phyloP scores from a whole-genome alignment of 2,113 vertebrate genomes.

The Equus przewalskii region DNA sequence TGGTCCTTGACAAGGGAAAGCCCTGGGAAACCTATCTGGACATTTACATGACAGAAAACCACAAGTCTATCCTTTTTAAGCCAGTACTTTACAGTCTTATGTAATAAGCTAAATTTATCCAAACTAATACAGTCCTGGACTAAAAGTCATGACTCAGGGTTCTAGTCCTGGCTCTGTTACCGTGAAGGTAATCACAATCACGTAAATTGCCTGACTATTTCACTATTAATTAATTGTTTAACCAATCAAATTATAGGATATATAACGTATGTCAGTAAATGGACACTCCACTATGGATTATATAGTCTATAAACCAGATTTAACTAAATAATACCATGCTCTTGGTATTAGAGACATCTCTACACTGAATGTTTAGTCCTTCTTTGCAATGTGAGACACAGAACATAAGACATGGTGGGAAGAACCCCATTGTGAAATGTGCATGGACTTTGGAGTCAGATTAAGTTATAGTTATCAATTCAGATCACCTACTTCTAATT shows the following conservation, averaged over 20 bases:
- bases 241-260: background rate
- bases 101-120: background rate
- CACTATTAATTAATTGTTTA: background rate
- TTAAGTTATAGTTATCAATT: background rate
- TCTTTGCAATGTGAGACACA: background rate
- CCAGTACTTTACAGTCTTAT: background rate
- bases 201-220: background rate
- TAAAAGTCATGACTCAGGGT: background rate
- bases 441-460: background rate
- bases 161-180: background rate
- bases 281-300: background rate
- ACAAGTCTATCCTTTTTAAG: background rate
- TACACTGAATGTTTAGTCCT: background rate
- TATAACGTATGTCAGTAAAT: background rate
- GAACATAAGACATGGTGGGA: accelerated
- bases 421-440: background rate
- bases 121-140: background rate
- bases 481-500: background rate
- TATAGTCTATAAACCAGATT: background rate
- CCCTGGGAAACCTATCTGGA: background rate
- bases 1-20: background rate
- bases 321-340: background rate
- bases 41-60: background rate
- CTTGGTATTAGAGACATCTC: background rate
- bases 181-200: background rate